These are phyloP conservation scores for Stenodema calcarata DNA, from an alignment of 2,888 invertebrate genomes.

Conservation along the genomic window DNA sequence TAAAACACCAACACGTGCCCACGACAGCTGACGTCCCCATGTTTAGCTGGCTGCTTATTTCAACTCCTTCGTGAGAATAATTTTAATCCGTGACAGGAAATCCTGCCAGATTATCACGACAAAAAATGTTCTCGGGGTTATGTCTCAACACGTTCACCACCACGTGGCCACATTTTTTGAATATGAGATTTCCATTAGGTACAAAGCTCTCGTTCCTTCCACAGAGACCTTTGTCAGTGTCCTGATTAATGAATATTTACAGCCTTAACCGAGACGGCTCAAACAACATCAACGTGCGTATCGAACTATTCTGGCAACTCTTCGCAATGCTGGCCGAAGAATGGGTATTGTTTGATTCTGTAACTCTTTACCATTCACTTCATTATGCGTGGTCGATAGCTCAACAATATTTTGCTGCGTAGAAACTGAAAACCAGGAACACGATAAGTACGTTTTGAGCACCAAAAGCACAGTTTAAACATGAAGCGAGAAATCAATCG, in stretches of 20 bases:
- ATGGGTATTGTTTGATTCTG: background rate
- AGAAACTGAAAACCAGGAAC: too few relatives aligned
- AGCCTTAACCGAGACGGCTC: background rate
- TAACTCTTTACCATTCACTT: background rate
- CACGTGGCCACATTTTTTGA: background rate
- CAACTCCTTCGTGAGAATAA: background rate
- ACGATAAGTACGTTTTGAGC: too few relatives aligned
- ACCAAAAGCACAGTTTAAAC: too few relatives aligned
- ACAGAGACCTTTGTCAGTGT: background rate
- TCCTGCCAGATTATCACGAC: background rate
- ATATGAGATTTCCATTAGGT: background rate
- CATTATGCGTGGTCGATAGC: too few relatives aligned
- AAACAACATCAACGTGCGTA: background rate
- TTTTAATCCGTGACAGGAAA: background rate
- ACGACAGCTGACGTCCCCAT: background rate
- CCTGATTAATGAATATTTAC: background rate
- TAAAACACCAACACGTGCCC: background rate
- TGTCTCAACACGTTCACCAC: background rate
- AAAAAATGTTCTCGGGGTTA: background rate
- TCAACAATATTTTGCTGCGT: too few relatives aligned
- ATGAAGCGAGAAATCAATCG: too few relatives aligned
- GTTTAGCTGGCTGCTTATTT: background rate
- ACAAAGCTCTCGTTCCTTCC: background rate
- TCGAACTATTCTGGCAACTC: background rate
- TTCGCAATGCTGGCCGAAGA: background rate